Evolutionary conservation across 2,113 vertebrate genomes (phyloP).

Genomic region (Ranitomeya variabilis): DNA sequence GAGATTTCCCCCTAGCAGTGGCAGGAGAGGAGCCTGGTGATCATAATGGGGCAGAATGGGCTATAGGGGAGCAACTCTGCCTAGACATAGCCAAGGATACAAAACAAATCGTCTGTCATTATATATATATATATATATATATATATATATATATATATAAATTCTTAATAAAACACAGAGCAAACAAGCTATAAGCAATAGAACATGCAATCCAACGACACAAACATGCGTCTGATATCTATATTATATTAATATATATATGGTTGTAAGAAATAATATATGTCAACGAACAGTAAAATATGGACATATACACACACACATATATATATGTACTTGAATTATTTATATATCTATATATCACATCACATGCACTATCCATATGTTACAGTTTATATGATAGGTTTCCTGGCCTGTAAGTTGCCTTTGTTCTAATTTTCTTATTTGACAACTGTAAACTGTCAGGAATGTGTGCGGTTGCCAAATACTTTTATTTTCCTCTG

Average conservation of each 20-base stretch:
- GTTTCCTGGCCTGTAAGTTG: conserved; percentile 24
- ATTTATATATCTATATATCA: no score
- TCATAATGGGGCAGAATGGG: not conserved
- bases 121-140: no score
- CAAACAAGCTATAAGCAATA: not conserved
- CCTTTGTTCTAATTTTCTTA: conserved; percentile 31
- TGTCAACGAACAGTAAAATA: no score
- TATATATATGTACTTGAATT: not conserved
- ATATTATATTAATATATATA: not conserved
- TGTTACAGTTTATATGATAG: not conserved
- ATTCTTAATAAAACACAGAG: not conserved
- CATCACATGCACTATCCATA: not conserved
- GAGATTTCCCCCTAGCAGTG: conserved; percentile 22
- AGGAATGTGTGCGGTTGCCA: conserved; percentile 63
- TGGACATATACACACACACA: not conserved
- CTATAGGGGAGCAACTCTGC: not conserved
- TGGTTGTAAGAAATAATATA: no score
- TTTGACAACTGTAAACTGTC: conserved; percentile 61
- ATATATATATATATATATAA: no score
- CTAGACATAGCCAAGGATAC: not conserved
- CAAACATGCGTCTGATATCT: not conserved
- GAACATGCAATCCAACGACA: not conserved
- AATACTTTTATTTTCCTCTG: conserved; percentile 60
- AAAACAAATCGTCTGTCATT: not conserved
- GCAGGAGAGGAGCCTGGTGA: not conserved